Evolutionary conservation across 2,888 invertebrate species (phyloP).

Genomic region (Phaedon cochleariae): DNA sequence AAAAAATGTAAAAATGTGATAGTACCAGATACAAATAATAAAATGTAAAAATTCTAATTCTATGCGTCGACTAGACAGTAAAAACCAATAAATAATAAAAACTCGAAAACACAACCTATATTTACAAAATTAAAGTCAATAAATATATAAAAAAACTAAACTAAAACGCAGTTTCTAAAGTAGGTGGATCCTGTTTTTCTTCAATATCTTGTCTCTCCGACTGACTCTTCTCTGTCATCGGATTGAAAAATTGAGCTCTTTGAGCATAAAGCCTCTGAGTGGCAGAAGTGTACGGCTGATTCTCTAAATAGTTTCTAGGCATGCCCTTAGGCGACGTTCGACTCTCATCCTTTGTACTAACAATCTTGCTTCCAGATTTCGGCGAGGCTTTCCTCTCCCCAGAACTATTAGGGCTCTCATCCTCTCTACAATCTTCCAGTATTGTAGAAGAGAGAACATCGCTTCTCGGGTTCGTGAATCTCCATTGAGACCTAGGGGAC

Average conservation of each 20-base stretch:
- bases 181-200: conserved; percentile 60
- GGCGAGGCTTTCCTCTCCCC: conserved; percentile 63
- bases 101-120: conserved; percentile 23
- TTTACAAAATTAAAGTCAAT: conserved; percentile 36
- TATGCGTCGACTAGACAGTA: conserved; percentile 50
- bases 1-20: background rate
- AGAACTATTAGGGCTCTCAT: conserved; percentile 73
- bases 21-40: conserved; percentile 21
- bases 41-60: conserved; percentile 44
- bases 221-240: conserved; percentile 31
- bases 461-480: conserved; percentile 78
- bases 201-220: no score
- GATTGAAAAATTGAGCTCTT: conserved; percentile 68
- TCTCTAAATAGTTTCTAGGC: conserved; percentile 26
- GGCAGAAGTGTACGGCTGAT: conserved; percentile 40
- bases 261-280: conserved; percentile 68
- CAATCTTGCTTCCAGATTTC: conserved; percentile 22
- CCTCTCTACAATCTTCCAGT: conserved; percentile 84
- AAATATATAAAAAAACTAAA: conserved; percentile 27
- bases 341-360: conserved; percentile 33
- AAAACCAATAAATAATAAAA: conserved; percentile 40
- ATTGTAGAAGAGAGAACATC: conserved; percentile 88
- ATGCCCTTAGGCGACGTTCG: conserved; percentile 33
- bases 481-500: conserved; percentile 76
- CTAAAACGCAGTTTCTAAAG: conserved; percentile 71